phyloP scores from a whole-genome alignment of 2,888 invertebrate genomes.

The Cantharis nigra region DNA sequence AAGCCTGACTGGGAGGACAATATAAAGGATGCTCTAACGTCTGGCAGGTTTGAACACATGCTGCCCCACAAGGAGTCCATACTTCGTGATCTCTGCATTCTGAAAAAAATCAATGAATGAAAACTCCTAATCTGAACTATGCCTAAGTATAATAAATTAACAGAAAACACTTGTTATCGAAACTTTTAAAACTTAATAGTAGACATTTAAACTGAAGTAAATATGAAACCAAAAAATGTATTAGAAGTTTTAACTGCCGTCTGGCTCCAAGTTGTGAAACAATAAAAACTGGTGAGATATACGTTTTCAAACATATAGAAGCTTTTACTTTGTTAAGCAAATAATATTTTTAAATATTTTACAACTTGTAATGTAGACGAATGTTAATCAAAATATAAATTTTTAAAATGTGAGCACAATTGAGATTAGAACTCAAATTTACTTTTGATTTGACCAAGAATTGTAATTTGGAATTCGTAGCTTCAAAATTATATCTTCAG shows the following conservation, averaged over 20 bases:
- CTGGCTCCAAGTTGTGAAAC: neutral
- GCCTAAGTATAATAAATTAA: neutral
- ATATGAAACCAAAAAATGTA: neutral
- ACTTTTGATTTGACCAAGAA: too few relatives aligned
- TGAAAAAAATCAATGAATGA: neutral
- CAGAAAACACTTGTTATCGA: neutral
- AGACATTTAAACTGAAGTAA: neutral
- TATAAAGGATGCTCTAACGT: constrained; percentile 8
- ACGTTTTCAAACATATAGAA: neutral
- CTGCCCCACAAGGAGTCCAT: constrained; percentile 21
- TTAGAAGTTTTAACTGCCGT: neutral
- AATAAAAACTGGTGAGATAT: neutral
- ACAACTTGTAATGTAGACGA: neutral
- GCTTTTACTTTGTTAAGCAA: neutral
- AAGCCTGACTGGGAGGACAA: constrained; percentile 15
- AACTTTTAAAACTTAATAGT: neutral
- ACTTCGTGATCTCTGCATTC: constrained; percentile 15
- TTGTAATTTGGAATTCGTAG: too few relatives aligned
- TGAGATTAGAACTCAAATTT: too few relatives aligned
- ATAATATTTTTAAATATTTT: neutral
- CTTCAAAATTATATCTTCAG: too few relatives aligned
- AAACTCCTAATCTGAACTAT: neutral
- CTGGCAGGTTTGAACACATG: constrained; percentile 20
- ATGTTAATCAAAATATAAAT: too few relatives aligned
- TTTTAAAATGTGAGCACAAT: too few relatives aligned